Base-by-base conservation (phyloP, 2,888 invertebrate genomes). In the Galeruca laticollis region DNA sequence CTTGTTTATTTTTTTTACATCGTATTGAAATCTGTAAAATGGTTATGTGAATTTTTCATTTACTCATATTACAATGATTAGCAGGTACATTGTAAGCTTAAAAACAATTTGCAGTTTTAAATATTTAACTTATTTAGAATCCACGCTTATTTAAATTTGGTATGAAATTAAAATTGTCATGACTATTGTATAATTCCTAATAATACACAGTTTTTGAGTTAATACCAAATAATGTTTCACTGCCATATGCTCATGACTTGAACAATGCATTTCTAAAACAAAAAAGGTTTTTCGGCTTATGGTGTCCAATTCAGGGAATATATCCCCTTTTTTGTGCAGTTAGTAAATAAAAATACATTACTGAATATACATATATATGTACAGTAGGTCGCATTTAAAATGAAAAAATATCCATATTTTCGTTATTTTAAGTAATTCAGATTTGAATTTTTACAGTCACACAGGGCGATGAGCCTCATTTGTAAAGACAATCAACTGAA, bases 141-240 rank as follows among this genome's bases (percentile, higher is more conserved):
- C 47, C 43, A 57, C 47, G 47, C 9, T 6, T 13, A 57, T 43
- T 57, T 57, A 21, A 37, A 26, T 51, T 49, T 59, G 49, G 37
- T 66, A 13, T 60, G 59, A 66, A 59, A 51, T 31, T 64, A 37
- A 1, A 26, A 26, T 60, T 37, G 59, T 40, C 49, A 60, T 57
- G 57, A 57, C 65, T 66, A 49, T n/a, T 60, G 51, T 59, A 31
- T 66, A 33, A 59, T 21, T 65, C 6, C 49, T 65, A 49, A 65
- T 59, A 35, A 59, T 49, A 59, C 15, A 60, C 18, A 37, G 35
- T 18, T 35, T 35, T 33, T 13, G 31, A 57, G 18, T 31, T 26
- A 20, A 57, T 66, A 66, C 59, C 49, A 37, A 60, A 59, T 60
- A 59, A 60, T 66, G 59, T 59, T 60, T 66, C 66, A 66, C 66